phyloP scores from a whole-genome alignment of 2,113 vertebrate species.

The Agapornis roseicollis region DNA sequence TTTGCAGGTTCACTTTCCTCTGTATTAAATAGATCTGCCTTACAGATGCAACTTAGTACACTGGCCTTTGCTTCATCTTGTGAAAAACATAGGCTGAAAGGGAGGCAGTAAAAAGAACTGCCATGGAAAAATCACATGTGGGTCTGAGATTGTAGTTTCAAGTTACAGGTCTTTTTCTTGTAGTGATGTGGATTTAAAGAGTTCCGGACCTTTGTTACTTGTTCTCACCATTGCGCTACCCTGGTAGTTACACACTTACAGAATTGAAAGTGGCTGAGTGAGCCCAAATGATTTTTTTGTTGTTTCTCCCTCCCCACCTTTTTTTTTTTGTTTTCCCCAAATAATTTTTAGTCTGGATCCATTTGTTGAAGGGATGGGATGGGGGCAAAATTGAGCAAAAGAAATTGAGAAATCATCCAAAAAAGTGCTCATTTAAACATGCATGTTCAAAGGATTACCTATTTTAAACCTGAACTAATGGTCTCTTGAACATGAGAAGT shows the following conservation, averaged over 20 bases:
- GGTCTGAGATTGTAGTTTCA: not conserved
- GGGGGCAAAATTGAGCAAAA: not conserved
- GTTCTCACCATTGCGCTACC: not conserved
- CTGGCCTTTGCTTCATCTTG: not conserved
- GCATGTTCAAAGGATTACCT: not conserved
- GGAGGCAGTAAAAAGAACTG: not conserved
- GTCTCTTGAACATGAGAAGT: not conserved
- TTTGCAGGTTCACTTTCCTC: not conserved
- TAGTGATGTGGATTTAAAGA: accelerated
- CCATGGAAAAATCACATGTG: not conserved
- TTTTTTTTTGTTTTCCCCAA: not conserved
- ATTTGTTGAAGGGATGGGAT: not conserved
- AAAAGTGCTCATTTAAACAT: not conserved
- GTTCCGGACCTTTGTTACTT: not conserved
- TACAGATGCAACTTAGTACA: not conserved
- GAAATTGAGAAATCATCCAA: not conserved
- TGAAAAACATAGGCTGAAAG: not conserved
- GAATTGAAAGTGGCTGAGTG: not conserved
- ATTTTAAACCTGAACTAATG: not conserved
- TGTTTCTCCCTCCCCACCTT: not conserved
- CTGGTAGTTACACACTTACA: accelerated
- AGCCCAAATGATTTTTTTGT: not conserved
- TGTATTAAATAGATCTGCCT: not conserved
- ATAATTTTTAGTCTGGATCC: not conserved
- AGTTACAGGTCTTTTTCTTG: not conserved